Evolutionary conservation across 1,140 invertebrate species (phyloP), one percentile per base, ranked within the genome.

Genomic region (Zaprionus tsacasi): DNA sequence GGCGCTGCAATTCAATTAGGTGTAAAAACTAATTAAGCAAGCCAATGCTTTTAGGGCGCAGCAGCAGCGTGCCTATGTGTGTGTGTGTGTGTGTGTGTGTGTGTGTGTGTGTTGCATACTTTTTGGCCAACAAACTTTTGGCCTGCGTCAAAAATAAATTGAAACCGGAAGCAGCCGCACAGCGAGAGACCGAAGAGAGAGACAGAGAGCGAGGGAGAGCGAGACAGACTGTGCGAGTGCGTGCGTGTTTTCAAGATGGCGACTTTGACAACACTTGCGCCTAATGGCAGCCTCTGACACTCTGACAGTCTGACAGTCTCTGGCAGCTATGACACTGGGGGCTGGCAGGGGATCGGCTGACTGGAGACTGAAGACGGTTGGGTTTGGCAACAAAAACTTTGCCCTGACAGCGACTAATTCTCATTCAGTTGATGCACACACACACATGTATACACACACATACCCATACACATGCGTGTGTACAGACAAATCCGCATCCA

Each of bases 1-100:
- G 56, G 56, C 45, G 81, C 79, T 76, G 76, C 81, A 85, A 90
- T 85, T 90, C 86, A 90, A 90, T 90, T 90, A 90, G 82, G 75
- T 89, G 85, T 90, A 76, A 90, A 90, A 90, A 86, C 81, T 90
- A 90, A 90, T 90, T 90, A 90, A 89, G 86, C 82, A 68, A 30
- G 27, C 27, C 57, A 35, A 35, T 35, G 33, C 30, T 25, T 63
- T 60, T 60, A 54, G 48, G 54, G 27, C 21, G 52, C 11, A 43
- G 15, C 17, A 38, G n/a, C 48, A 54, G 21, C 13, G 6, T 3
- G 54, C 21, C 3, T 60, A 33, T 50, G 33, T 43, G 35, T n/a
- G 36, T 79, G 64, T 43, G 43, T 52, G 65, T 35, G 54, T 59
- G 40, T 15, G 3, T 25, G 57, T 35, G 36, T 64, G 61, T 58